Conservation (phyloP, 2,113 vertebrate genomes). For the Mobula birostris region DNA sequence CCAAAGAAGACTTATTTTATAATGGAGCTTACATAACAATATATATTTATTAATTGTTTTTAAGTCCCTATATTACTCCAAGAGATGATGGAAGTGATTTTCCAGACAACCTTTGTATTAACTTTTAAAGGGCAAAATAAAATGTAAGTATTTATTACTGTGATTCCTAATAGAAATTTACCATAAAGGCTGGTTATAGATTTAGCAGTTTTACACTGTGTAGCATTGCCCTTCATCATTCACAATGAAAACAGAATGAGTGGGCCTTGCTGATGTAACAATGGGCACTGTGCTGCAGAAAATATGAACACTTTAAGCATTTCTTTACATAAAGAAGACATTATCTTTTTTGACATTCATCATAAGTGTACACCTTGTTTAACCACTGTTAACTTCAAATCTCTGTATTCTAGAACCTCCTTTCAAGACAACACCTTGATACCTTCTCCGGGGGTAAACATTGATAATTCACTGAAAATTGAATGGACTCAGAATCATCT, state of each 20-base stretch:
- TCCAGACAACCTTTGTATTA: background rate
- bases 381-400: background rate
- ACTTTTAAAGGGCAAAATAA: background rate
- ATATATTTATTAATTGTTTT: background rate
- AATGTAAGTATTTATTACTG: background rate
- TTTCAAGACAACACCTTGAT: background rate
- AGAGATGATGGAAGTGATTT: background rate
- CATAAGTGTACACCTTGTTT: background rate
- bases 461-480: background rate
- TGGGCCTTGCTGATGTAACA: background rate
- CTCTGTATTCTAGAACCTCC: background rate
- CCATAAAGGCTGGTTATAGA: background rate
- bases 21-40: background rate
- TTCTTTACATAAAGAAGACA: background rate
- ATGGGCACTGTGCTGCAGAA: background rate
- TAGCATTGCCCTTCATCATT: background rate
- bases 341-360: slow-evolving; percentile 22
- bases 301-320: background rate
- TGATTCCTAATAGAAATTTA: background rate
- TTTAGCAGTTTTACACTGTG: background rate
- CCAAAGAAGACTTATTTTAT: background rate
- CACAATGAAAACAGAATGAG: background rate
- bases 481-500: background rate
- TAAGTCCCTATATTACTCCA: background rate
- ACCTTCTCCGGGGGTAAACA: background rate